Conservation (phyloP, 2,888 invertebrate species). For the Octonoba sinensis region DNA sequence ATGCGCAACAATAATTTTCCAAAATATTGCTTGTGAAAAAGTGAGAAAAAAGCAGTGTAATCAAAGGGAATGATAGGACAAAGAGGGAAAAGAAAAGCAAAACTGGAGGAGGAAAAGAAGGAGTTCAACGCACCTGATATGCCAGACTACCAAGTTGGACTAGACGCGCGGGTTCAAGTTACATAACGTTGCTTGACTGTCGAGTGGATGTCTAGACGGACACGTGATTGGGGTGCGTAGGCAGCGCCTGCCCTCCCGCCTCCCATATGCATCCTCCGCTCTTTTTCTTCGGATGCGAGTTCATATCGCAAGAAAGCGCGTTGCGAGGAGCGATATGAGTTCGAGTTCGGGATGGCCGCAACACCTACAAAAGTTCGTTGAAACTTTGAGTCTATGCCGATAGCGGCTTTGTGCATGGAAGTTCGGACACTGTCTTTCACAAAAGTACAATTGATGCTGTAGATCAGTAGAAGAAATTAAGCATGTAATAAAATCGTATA, state of each 20-base stretch:
- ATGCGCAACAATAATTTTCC: no score
- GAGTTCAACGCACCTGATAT: constrained; percentile 57
- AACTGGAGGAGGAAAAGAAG: constrained; percentile 17
- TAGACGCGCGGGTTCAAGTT: constrained; percentile 36
- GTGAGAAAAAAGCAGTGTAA: no score
- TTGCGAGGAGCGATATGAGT: constrained; percentile 10
- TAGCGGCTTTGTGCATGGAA: no score
- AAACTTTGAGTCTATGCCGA: neutral
- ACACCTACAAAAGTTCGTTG: constrained; percentile 18
- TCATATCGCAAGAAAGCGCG: neutral
- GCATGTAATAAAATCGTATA: no score
- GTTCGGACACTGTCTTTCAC: neutral
- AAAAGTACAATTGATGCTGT: no score
- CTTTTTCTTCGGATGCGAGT: neutral
- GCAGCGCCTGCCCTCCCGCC: constrained; percentile 12
- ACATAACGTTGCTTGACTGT: constrained; percentile 43
- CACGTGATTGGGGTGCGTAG: constrained; percentile 59
- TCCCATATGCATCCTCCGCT: constrained; percentile 1
- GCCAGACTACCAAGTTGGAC: constrained; percentile 36
- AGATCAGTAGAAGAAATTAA: no score
- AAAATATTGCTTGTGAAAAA: no score
- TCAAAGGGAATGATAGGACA: no score
- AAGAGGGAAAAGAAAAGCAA: constrained; percentile 14
- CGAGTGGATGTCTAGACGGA: constrained; percentile 59
- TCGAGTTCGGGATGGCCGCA: constrained; percentile 11